Evolutionary conservation across 2,888 invertebrate species (phyloP).

Genomic region (Neocrepidodera transversa): DNA sequence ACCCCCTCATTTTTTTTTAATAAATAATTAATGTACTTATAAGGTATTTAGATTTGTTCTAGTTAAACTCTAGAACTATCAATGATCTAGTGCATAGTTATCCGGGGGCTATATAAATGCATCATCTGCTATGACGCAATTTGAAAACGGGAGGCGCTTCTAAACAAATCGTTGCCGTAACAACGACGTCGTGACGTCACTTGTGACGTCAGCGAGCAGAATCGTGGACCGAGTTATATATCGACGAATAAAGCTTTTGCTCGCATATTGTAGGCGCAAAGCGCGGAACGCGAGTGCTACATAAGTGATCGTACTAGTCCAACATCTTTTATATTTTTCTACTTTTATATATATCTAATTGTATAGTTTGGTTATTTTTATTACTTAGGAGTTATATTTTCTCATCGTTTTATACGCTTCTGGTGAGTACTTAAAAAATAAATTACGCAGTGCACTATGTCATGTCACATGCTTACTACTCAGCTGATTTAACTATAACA

Average conservation of each 20-base stretch:
- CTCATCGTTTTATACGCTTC: constrained; percentile 57
- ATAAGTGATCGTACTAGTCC: constrained; percentile 57
- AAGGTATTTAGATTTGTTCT: too few relatives aligned
- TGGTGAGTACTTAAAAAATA: constrained; percentile 53
- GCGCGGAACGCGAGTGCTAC: constrained; percentile 41
- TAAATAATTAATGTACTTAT: too few relatives aligned
- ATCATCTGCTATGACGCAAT: constrained; percentile 62
- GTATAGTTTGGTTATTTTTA: constrained; percentile 59
- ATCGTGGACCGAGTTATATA: constrained; percentile 59
- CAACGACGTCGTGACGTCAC: constrained; percentile 56
- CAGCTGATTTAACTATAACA: constrained; percentile 34
- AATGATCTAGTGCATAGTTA: too few relatives aligned
- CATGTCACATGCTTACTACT: constrained; percentile 37
- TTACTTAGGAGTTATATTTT: constrained; percentile 57
- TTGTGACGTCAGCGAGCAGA: constrained; percentile 56
- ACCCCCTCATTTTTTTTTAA: too few relatives aligned
- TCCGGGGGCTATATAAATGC: constrained; percentile 23
- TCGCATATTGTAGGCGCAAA: constrained; percentile 41
- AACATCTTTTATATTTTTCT: constrained; percentile 61
- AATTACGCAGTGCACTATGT: constrained; percentile 10
- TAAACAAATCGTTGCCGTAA: constrained; percentile 50
- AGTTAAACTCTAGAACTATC: too few relatives aligned
- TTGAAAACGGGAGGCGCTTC: background rate
- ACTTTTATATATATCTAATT: constrained; percentile 60
- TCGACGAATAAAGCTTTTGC: constrained; percentile 53